Base-by-base conservation (phyloP, 2,888 invertebrate species). In the Drosophila subsilvestris region DNA sequence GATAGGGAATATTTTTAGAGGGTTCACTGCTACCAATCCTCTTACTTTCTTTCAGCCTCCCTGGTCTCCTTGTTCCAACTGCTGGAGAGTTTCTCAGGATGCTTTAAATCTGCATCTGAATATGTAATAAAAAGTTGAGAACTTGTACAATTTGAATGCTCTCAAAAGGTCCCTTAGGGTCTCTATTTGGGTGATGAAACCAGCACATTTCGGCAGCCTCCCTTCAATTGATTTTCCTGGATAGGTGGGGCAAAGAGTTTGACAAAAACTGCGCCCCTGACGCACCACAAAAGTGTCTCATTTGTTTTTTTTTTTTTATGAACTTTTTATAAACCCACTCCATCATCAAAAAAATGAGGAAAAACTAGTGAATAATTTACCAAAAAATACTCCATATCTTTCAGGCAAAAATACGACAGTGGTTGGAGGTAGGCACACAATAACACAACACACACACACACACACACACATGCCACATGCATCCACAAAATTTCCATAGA, bases 341-440 rank as follows among this genome's bases (percentile, higher is more conserved):
- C 48, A 5, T 1, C 47, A 18, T 29, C 18, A 42, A 61, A 62
- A 37, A 45, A 58, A 10, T 0, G 1, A 9, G 7, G 43, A 43
- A 22, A 59, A 50, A 53, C 49, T 55, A 56, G 22, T 59, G 29
- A 51, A 61, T 63, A 69, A 54, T 63, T 69, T 66, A 44, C 20
- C 20, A 66, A 81, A 71, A 57, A 14, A 37, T n/a, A 37, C 37
- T 37, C 27, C 47, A 44, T 53, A 79, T 76, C 73, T 94, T 94
- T 91, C 94, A 95, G 95, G 94, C 94, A 95, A 93, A 95, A 94
- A 93, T 95, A 95, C 93, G 95, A 95, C 93, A 94, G 94, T 91
- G 93, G 94, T 92, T 95, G 95, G 95, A 95, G 95, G 95, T 95
- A 95, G 93, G 94, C 90, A 78, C 66, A 66, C 66, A 63, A 37